Conservation (phyloP, 2,113 vertebrate species). For the Vombatus ursinus region DNA sequence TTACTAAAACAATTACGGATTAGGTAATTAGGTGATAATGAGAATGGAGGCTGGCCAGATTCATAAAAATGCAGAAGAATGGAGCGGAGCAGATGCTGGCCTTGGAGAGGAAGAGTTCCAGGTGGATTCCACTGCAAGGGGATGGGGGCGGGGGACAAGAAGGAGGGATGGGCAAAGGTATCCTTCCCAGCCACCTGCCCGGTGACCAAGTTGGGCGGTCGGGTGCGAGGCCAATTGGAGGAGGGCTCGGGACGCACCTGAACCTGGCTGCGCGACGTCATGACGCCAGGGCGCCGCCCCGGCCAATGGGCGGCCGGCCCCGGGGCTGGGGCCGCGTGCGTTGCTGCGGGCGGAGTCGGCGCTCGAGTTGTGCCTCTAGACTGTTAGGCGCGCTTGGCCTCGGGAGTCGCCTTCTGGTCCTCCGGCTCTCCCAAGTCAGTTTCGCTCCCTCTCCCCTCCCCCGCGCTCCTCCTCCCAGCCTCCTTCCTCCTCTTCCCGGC, state of each 20-base stretch:
- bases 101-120: accelerated
- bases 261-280: slow-evolving; percentile 68
- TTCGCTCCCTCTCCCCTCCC: neutral
- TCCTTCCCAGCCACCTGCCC: neutral
- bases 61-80: neutral
- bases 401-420: neutral
- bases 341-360: slow-evolving; percentile 1
- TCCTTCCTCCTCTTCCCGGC: neutral
- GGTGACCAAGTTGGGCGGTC: neutral
- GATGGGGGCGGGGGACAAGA: accelerated
- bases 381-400: neutral
- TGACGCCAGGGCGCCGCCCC: slow-evolving; percentile 60
- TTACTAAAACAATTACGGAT: neutral
- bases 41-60: too few species aligned
- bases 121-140: accelerated
- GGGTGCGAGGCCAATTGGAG: neutral
- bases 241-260: slow-evolving; percentile 52
- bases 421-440: neutral
- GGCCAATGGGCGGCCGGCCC: slow-evolving; percentile 68
- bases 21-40: too few species aligned
- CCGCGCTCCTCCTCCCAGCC: neutral
- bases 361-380: accelerated
- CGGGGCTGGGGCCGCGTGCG: slow-evolving; percentile 30
- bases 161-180: neutral
- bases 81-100: accelerated